Base-by-base conservation (phyloP, 1,140 invertebrate species). In the Drosophila navojoa region DNA sequence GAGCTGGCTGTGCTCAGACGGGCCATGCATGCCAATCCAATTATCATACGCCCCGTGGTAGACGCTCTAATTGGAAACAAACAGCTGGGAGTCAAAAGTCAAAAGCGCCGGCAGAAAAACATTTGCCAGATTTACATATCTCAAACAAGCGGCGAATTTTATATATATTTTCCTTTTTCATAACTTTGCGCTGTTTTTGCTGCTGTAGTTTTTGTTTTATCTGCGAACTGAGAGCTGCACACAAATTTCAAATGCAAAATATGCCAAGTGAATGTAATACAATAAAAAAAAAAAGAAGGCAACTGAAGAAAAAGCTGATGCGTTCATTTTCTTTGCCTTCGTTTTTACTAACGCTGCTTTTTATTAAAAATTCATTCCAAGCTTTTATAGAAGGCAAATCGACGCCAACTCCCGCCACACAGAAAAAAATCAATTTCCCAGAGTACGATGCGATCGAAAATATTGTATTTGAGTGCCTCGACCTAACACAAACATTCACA, bases 291-390 rank as follows among this genome's bases (percentile, higher is more conserved):
- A 10, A 60, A 53, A 38, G 15, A 5, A 42, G 44, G 10, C 38
- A 35, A 15, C 45, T n/a, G 25, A 27, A 16, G 38, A 63, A 49
- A 50, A 1, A n/a, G 15, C 29, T 55, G 50, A 53, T 47, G 19
- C 27, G 22, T 53, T 38, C 25, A 16, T 27, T 62, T 62, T 9
- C 49, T 40, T 45, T 69, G 62, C 16, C 50, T 29, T 19, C 15
- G 16, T 76, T 68, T 50, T 45, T 45, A 45, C 53, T 59, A 55
- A 55, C 58, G 59, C 75, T 61, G 54, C 57, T 63, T 54, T 85
- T 86, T 85, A 81, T 85, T 86, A 81, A 81, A 85, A 86, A 85
- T 85, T 85, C 81, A 78, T 81, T 86, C 67, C 50, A 64, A 69
- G 70, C 80, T 85, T 84, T 85, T 85, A 71, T 85, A 72, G 81